Conservation (phyloP, 2,797 vertebrate genomes). For the Peromyscus aztecus region DNA sequence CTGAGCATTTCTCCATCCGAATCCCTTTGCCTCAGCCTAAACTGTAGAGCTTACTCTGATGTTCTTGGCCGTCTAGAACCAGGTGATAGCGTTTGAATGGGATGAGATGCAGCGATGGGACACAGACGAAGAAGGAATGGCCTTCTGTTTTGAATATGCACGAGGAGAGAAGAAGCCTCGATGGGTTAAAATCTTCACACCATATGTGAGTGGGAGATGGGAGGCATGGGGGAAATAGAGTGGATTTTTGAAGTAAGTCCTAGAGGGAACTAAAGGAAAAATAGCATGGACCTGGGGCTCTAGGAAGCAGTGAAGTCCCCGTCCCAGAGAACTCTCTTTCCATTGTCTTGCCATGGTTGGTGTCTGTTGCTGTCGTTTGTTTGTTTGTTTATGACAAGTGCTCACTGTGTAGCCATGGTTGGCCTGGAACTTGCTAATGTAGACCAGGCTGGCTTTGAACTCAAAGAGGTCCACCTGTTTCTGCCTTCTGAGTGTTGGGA, state of each 20-base stretch:
- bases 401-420: neutral
- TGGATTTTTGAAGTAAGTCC: neutral
- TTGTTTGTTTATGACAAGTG: neutral
- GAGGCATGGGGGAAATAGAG: neutral
- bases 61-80: constrained; percentile 90
- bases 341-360: neutral
- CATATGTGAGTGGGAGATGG: constrained; percentile 92
- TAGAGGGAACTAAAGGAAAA: neutral
- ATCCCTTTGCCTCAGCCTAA: neutral
- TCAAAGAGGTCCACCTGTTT: neutral
- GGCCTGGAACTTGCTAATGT: neutral
- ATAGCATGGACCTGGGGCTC: neutral
- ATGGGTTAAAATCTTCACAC: constrained; percentile 99
- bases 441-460: neutral
- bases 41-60: neutral
- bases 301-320: neutral
- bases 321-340: neutral
- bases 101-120: constrained; percentile 99
- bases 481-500: neutral
- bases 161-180: constrained; percentile 98
- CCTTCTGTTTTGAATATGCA: constrained; percentile 97
- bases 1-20: neutral
- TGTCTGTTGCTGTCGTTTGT: neutral
- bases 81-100: constrained; percentile 98
- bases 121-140: constrained; percentile 98